Percentiles rank a stretch among this genome's conserved stretches.
phyloP scores from a whole-genome alignment of 2,113 vertebrate species.

The Siphamia tubifer region DNA sequence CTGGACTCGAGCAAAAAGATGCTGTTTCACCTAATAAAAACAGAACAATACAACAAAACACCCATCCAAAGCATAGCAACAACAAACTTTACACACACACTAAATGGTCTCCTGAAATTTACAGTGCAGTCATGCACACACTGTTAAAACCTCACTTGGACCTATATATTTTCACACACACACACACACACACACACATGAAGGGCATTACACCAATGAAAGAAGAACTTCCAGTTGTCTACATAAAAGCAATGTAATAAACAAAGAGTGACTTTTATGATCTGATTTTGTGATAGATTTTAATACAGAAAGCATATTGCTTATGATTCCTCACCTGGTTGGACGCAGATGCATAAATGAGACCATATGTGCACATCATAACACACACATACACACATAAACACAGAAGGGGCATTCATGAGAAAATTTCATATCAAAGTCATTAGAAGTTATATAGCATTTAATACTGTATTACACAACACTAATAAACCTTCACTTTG shows the following conservation, averaged over 20 bases:
- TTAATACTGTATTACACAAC: conserved; percentile 13
- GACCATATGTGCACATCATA: neutral
- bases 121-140: conserved; percentile 59
- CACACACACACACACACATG: neutral
- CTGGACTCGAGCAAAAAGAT: conserved; percentile 36
- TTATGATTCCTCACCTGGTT: neutral
- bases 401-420: neutral
- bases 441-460: conserved; percentile 10
- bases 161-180: conserved; percentile 22
- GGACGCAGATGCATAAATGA: neutral
- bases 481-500: conserved; percentile 24
- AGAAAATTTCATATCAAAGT: conserved; percentile 22
- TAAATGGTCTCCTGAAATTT: conserved; percentile 49
- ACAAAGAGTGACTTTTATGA: neutral
- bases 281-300: neutral
- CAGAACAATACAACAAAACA: neutral
- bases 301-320: neutral
- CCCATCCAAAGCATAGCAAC: conserved; percentile 29
- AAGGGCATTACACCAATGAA: neutral
- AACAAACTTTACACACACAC: conserved; percentile 61
- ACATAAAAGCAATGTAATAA: neutral
- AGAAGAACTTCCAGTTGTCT: neutral
- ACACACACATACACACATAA: neutral
- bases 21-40: conserved; percentile 34
- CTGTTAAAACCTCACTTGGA: conserved; percentile 55